Conservation (phyloP, 2,888 invertebrate genomes). For the Leptinotarsa juncta region DNA sequence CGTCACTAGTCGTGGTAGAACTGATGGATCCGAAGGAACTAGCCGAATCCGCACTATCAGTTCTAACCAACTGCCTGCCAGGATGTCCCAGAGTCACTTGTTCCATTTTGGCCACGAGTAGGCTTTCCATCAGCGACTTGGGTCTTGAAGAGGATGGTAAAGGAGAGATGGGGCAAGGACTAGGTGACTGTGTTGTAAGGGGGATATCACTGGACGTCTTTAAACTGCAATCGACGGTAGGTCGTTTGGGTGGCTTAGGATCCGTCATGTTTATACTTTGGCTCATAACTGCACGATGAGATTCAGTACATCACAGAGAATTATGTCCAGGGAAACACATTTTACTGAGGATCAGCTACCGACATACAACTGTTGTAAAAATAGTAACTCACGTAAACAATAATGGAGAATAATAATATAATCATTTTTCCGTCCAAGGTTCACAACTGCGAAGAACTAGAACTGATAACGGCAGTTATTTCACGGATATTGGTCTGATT, state of each 20-base stretch:
- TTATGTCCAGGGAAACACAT: neutral
- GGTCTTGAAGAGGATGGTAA: conserved; percentile 66
- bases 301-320: too few relatives aligned
- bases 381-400: neutral
- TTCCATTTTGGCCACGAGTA: conserved; percentile 86
- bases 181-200: conserved; percentile 56
- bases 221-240: neutral
- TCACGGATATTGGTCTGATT: too few relatives aligned
- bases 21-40: conserved; percentile 78
- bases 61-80: conserved; percentile 72
- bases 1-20: conserved; percentile 75
- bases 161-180: neutral
- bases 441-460: neutral
- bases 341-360: neutral
- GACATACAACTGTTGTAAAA: neutral
- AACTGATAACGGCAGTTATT: too few relatives aligned
- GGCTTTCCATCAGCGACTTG: conserved; percentile 84
- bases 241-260: neutral
- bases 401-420: neutral
- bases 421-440: neutral
- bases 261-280: neutral
- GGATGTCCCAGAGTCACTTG: conserved; percentile 68
- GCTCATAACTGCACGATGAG: neutral
- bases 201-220: conserved; percentile 65
- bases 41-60: conserved; percentile 82